Evolutionary conservation across 2,113 vertebrate species (phyloP).

Genomic region (Bungarus multicinctus): DNA sequence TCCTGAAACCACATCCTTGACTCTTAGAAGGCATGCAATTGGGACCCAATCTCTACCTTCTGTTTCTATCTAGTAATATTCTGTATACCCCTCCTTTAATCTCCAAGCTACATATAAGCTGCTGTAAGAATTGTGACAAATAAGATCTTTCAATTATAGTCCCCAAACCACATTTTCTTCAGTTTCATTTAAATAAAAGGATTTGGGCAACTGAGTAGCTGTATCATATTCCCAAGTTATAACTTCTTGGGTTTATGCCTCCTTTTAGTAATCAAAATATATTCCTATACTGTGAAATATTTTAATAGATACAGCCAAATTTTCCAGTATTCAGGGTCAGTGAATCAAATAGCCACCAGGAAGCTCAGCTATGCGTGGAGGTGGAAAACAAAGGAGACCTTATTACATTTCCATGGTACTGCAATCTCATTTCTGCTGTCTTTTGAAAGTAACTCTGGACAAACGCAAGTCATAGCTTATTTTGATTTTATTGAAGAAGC

Average conservation of each 20-base stretch:
- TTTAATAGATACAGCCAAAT: neutral
- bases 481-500: neutral
- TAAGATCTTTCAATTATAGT: neutral
- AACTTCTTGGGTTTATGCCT: neutral
- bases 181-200: neutral
- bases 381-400: neutral
- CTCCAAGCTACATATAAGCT: neutral
- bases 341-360: neutral
- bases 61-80: slow-evolving; percentile 19
- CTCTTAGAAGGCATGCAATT: slow-evolving; percentile 15
- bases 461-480: neutral
- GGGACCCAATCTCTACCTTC: slow-evolving; percentile 20
- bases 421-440: neutral
- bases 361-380: neutral
- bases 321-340: neutral
- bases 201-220: neutral
- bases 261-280: neutral
- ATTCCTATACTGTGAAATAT: neutral
- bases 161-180: neutral
- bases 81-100: slow-evolving; percentile 16
- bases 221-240: neutral
- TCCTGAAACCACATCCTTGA: slow-evolving; percentile 33
- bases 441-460: neutral
- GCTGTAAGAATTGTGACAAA: slow-evolving; percentile 14
- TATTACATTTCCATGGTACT: neutral